Evolutionary conservation across 2,797 vertebrate species (phyloP), one percentile per base, ranked within the genome.

Genomic region (Gadopsis bispinosus): DNA sequence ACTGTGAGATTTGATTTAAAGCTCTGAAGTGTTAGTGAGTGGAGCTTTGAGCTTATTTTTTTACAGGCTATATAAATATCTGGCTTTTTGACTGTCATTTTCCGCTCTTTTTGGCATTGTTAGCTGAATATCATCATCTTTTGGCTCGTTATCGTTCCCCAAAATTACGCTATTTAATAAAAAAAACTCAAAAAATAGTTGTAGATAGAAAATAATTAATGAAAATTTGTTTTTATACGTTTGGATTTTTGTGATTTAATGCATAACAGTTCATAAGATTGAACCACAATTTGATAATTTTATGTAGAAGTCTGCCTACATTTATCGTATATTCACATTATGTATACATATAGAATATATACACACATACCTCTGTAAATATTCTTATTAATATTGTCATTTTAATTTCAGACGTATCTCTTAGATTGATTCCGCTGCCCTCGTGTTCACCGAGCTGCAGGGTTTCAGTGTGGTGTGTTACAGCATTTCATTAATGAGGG

Each of bases 401-500:
- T 14, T 43, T 58, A 9, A 43, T 26, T 55, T 35, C 11, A 50
- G 11, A 48, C 41, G 5, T 5, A 55, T 54, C 1, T 12, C 20
- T 60, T 10, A 16, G 37, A 7, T 56, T 2, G 2, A 26, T 26
- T 69, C 69, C 26, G 1, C 26, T 14, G 54, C 65, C 65, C 41
- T 71, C n/a, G 26, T 68, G 59, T 43, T 55, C 19, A 2, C 35
- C 2, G 31, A n/a, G 65, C 75, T 50, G 19, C 77, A 12, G 81
- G 69, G 66, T 26, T 35, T 71, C 31, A 16, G 45, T 5, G 39
- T 70, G 69, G 6, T 43, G 65, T 59, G 56, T 68, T 69, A 67
- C 76, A 69, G 64, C 73, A 4, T 80, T 85, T 89, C 86, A 91
- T 91, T 83, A 92, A 90, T 51, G 70, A 75, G 43, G 60, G 65